Evolutionary conservation across 2,888 invertebrate species (phyloP).

Genomic region (Minunthozetes semirufus): DNA sequence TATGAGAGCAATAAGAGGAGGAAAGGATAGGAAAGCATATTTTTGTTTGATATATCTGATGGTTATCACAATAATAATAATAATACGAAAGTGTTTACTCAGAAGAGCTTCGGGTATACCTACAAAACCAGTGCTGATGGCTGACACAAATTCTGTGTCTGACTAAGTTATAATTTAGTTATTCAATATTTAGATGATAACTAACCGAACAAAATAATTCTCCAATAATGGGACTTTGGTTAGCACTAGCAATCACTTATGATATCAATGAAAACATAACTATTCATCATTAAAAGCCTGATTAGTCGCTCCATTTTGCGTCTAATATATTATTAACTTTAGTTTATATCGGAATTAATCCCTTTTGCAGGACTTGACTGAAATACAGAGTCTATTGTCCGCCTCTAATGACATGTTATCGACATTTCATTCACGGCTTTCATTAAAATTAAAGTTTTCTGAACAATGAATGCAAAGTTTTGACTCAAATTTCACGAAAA

Average conservation of each 20-base stretch:
- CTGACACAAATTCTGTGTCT: not conserved
- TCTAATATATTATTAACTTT: not conserved
- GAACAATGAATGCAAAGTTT: no score
- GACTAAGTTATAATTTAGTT: not conserved
- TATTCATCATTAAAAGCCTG: not conserved
- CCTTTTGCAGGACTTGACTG: not conserved
- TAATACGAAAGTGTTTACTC: not conserved
- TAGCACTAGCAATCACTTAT: not conserved
- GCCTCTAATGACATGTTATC: not conserved
- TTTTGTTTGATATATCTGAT: not conserved
- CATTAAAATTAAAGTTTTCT: not conserved
- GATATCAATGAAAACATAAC: not conserved
- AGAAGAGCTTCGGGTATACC: not conserved
- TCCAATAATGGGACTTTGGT: not conserved
- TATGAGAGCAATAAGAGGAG: no score
- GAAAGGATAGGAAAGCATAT: not conserved
- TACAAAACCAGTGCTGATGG: not conserved
- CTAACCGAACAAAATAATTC: not conserved
- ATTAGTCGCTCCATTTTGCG: not conserved
- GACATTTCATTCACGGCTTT: not conserved
- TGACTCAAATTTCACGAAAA: no score
- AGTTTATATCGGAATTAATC: not conserved
- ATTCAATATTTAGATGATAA: not conserved
- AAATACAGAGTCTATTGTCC: not conserved
- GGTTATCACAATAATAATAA: not conserved